Conservation (phyloP, 2,113 vertebrate genomes). For the Tragelaphus buxtoni region DNA sequence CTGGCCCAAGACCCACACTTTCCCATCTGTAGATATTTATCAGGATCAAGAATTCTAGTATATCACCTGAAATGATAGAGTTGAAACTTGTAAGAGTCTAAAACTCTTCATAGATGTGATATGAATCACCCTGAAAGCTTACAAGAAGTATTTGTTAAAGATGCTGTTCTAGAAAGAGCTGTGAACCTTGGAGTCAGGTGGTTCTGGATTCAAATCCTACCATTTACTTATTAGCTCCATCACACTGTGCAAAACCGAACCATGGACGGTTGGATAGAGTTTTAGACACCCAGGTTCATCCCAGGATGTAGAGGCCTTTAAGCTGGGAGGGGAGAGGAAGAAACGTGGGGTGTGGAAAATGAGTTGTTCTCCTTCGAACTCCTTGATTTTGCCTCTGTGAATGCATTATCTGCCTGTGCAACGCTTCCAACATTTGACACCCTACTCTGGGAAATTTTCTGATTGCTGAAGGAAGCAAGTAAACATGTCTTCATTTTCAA, state of each 20-base stretch:
- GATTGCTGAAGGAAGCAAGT: neutral
- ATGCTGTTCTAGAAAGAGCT: neutral
- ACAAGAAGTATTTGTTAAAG: slow-evolving; percentile 4
- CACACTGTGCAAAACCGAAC: neutral
- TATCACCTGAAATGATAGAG: neutral
- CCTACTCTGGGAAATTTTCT: neutral
- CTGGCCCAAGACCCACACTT: neutral
- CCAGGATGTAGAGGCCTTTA: neutral
- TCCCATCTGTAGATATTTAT: neutral
- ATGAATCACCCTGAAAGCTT: neutral
- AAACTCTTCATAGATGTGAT: neutral
- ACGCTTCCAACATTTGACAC: neutral
- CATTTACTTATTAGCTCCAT: neutral
- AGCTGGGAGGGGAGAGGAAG: neutral
- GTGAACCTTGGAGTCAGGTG: neutral
- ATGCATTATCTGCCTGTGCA: neutral
- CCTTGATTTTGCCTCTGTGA: neutral
- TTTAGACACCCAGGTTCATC: neutral
- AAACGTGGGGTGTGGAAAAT: neutral
- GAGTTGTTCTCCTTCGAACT: neutral
- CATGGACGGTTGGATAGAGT: neutral
- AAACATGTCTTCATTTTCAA: slow-evolving; percentile 41
- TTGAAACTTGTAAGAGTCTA: neutral
- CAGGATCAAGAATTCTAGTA: neutral
- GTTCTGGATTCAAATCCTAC: neutral